These are phyloP conservation scores for Sericinus montela DNA, from an alignment of 2,888 invertebrate genomes.

Conservation along the genomic window DNA sequence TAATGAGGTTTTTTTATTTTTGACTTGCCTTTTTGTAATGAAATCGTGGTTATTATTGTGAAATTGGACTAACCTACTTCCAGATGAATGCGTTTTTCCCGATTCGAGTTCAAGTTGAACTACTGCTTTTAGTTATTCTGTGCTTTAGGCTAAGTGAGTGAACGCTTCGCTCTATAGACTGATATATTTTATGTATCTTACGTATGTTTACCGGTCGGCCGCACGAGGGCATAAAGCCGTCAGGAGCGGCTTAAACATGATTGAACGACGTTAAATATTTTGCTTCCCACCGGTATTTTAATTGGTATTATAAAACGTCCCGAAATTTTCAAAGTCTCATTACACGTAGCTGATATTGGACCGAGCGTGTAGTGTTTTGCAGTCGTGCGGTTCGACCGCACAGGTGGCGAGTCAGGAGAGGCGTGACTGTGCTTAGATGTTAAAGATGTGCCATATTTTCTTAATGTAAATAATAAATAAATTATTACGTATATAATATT, in stretches of 20 bases:
- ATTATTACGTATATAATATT: constrained; percentile 58
- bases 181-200: constrained; percentile 72
- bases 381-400: constrained; percentile 24
- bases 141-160: constrained; percentile 65
- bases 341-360: constrained; percentile 21
- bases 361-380: constrained; percentile 17
- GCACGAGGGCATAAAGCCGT: constrained; percentile 47
- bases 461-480: constrained; percentile 76
- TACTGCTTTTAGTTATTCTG: constrained; percentile 39
- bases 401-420: constrained; percentile 19
- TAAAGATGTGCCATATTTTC: constrained; percentile 78
- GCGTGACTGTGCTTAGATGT: constrained; percentile 58
- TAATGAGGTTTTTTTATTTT: too few relatives aligned
- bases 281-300: constrained; percentile 78
- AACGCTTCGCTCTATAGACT: constrained; percentile 70
- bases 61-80: too few relatives aligned
- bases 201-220: constrained; percentile 64
- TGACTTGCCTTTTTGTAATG: too few relatives aligned
- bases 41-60: too few relatives aligned
- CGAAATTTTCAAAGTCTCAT: constrained; percentile 37
- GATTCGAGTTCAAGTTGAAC: constrained; percentile 3
- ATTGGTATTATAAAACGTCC: constrained; percentile 63
- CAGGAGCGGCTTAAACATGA: constrained; percentile 39
- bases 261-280: constrained; percentile 58
- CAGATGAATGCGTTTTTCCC: not conserved